phyloP scores from a whole-genome alignment of 2,797 vertebrate species.

The Karalla daura region DNA sequence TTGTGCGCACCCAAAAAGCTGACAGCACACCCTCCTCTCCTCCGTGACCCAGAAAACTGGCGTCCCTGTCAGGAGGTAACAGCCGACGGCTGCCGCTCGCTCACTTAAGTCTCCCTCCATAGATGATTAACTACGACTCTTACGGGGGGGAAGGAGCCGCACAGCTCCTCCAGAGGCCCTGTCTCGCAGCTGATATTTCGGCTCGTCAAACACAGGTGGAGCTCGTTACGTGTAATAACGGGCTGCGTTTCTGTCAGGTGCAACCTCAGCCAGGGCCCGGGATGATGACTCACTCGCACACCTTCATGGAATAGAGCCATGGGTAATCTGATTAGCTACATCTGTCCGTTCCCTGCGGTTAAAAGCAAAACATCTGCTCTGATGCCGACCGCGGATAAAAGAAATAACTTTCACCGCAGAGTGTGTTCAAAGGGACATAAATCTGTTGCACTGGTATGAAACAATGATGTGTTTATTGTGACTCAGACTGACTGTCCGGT shows the following conservation, averaged over 20 bases:
- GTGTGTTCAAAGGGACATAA: background rate
- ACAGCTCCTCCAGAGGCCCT: background rate
- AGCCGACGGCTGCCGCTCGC: background rate
- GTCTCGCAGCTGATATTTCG: conserved; percentile 29
- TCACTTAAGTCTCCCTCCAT: conserved; percentile 28
- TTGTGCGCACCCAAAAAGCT: conserved; percentile 10
- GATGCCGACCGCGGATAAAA: background rate
- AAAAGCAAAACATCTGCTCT: conserved; percentile 26
- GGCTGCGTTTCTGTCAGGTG: conserved; percentile 27
- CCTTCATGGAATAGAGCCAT: conserved; percentile 24
- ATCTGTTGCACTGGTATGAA: background rate
- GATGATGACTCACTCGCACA: background rate
- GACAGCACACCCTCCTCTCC: conserved; percentile 2
- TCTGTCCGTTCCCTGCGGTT: conserved; percentile 26
- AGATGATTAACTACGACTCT: conserved; percentile 36
- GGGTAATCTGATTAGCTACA: conserved; percentile 33
- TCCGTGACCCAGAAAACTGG: conserved; percentile 19
- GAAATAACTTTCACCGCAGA: background rate
- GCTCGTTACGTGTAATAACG: conserved; percentile 45
- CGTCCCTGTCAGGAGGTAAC: conserved; percentile 1
- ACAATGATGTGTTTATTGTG: background rate
- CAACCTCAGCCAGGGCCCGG: background rate
- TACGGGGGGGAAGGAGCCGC: conserved; percentile 41
- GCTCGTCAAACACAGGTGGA: conserved; percentile 43
- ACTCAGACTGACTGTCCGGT: background rate